Evolutionary conservation across 2,797 vertebrate species (phyloP), one percentile per base, ranked within the genome.

Genomic region (Halcyon badia): DNA sequence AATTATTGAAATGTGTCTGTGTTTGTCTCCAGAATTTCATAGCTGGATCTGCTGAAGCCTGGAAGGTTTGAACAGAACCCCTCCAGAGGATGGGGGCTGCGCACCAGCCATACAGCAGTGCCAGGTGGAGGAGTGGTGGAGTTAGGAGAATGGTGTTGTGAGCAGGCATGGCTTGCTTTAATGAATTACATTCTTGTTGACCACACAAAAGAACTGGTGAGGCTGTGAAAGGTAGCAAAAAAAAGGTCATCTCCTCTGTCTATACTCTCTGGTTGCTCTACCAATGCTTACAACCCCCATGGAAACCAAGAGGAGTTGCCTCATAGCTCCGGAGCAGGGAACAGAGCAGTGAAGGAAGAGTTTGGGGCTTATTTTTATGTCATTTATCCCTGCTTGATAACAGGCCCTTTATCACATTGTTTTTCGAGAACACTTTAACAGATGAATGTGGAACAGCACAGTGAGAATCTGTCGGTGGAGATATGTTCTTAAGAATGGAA

Each of bases 91-190:
- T 0, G 0, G 24, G 52, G 19, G 18, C 46, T 60, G 61, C 1
- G 5, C 9, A 11, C 1, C 1, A 1, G 66, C n/a, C 60, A 35
- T 4, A 11, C 0, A 2, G 37, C 48, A 44, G 31, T 12, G 18
- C 26, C 44, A 72, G 18, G 25, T 14, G 21, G 56, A 57, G n/a
- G 20, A 57, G n/a, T 33, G 3, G 26, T 33, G 15, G n/a, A 26
- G 14, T 19, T 25, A 48, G 21, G 17, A 31, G n/a, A 66, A 72
- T 3, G 6, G 15, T 3, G 5, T 1, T 42, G n/a, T 73, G 18
- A 80, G 37, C 35, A 31, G 28, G 13, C 26, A 39, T 6, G 8
- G 48, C 20, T 71, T 77, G 17, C 76, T 68, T 58, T 48, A 80
- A 49, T 17, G 31, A 11, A 62, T 77, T 22, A 26, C 41, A 5